phyloP scores from a whole-genome alignment of 2,113 vertebrate species.

The Irena cyanogastra region DNA sequence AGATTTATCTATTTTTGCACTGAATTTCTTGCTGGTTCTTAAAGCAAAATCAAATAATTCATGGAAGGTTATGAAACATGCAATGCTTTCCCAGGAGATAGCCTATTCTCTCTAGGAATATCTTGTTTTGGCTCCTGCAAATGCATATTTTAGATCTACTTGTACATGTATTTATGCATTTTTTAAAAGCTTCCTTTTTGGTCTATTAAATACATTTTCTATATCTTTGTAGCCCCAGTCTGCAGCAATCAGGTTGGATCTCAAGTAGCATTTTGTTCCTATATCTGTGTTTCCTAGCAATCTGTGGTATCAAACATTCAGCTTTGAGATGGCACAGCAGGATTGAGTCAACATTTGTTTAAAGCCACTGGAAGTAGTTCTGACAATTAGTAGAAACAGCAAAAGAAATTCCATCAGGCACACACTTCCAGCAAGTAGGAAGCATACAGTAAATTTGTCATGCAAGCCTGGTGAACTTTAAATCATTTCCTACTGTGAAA shows the following conservation, averaged over 20 bases:
- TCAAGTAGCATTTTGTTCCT: background rate
- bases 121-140: constrained; percentile 9
- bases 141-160: constrained; percentile 24
- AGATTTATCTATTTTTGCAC: background rate
- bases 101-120: constrained; percentile 36
- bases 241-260: background rate
- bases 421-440: background rate
- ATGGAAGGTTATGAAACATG: background rate
- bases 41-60: background rate
- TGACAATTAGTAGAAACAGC: constrained; percentile 44
- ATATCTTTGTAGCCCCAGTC: background rate
- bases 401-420: background rate
- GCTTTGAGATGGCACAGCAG: constrained; percentile 35
- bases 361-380: constrained; percentile 22
- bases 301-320: background rate
- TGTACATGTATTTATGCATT: constrained; percentile 11
- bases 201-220: constrained; percentile 33
- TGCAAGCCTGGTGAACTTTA: constrained; percentile 37
- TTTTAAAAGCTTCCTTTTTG: constrained; percentile 30
- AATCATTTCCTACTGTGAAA: constrained; percentile 15
- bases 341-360: constrained; percentile 50
- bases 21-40: background rate
- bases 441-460: background rate
- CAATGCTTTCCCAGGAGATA: background rate
- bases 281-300: constrained; percentile 12